Evolutionary conservation across 2,113 vertebrate species (phyloP).

Genomic region (Thinocorus orbignyianus): DNA sequence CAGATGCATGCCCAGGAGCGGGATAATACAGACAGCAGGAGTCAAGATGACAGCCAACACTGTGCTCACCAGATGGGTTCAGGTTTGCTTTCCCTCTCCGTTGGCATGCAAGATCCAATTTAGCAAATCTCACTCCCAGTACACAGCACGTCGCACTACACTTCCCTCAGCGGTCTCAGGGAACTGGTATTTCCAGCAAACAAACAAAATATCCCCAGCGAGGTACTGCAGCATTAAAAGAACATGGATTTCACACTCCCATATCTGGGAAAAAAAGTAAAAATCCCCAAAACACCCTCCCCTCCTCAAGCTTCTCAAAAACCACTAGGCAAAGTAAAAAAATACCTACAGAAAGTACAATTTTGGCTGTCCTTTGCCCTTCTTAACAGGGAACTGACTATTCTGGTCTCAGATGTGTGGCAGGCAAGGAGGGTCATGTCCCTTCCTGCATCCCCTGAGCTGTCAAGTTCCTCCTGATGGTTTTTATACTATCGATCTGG

Average conservation of each 20-base stretch:
- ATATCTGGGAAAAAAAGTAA: not conserved
- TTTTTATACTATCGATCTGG: conserved; percentile 33
- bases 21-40: conserved; percentile 3
- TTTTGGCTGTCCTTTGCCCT: not conserved
- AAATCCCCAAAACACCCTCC: not conserved
- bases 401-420: not conserved
- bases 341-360: not conserved
- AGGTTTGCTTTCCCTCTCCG: conserved; percentile 16
- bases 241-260: not conserved
- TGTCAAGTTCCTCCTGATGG: not conserved
- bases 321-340: not conserved
- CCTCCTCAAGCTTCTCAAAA: not conserved
- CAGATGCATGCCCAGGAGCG: not conserved
- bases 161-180: not conserved
- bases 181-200: not conserved
- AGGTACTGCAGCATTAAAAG: not conserved
- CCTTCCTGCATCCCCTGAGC: not conserved
- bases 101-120: not conserved
- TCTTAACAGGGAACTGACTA: not conserved
- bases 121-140: not conserved
- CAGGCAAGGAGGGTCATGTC: not conserved
- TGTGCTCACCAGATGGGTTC: not conserved
- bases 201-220: not conserved
- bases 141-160: not conserved
- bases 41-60: conserved; percentile 9